Evolutionary conservation across 2,888 invertebrate genomes (phyloP).

Genomic region (Chloroclysta siterata): DNA sequence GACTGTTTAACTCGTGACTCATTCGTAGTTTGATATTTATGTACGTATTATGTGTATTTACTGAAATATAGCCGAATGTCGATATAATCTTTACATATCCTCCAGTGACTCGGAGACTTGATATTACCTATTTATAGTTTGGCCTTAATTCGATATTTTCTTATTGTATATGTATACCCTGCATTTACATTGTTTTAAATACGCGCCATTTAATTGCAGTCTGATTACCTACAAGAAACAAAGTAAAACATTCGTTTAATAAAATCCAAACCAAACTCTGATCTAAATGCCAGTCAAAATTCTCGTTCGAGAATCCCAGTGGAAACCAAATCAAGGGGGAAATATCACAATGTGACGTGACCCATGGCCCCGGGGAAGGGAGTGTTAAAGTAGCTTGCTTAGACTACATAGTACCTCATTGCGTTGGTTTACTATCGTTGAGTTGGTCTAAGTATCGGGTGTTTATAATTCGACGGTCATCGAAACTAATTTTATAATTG

Average conservation of each 20-base stretch:
- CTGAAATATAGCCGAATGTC: slow-evolving; percentile 64
- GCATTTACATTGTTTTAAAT: slow-evolving; percentile 36
- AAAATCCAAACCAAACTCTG: slow-evolving; percentile 52
- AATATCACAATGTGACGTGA: slow-evolving; percentile 90
- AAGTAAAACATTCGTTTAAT: slow-evolving; percentile 64
- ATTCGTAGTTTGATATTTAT: slow-evolving; percentile 84
- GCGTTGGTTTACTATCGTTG: slow-evolving; percentile 53
- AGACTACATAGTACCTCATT: slow-evolving; percentile 56
- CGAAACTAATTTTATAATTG: neutral
- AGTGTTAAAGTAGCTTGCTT: slow-evolving; percentile 62
- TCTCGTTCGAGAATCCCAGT: slow-evolving; percentile 87
- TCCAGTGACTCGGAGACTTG: slow-evolving; percentile 78
- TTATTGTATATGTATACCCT: slow-evolving; percentile 31
- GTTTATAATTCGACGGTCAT: slow-evolving; percentile 7
- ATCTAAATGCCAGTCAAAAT: slow-evolving; percentile 70
- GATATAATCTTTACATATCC: slow-evolving; percentile 69
- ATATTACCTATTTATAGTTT: no score
- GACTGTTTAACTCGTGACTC: slow-evolving; percentile 79
- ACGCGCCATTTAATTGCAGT: slow-evolving; percentile 37
- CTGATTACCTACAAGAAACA: slow-evolving; percentile 39
- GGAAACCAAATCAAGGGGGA: slow-evolving; percentile 93
- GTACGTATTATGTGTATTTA: slow-evolving; percentile 77
- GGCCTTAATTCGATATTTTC: slow-evolving; percentile 49
- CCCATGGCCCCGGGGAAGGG: slow-evolving; percentile 82
- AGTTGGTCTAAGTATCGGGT: slow-evolving; percentile 47